These are phyloP conservation scores for Eulacestoma nigropectus DNA, from an alignment of 2,113 vertebrate genomes.

Conservation along the genomic window DNA sequence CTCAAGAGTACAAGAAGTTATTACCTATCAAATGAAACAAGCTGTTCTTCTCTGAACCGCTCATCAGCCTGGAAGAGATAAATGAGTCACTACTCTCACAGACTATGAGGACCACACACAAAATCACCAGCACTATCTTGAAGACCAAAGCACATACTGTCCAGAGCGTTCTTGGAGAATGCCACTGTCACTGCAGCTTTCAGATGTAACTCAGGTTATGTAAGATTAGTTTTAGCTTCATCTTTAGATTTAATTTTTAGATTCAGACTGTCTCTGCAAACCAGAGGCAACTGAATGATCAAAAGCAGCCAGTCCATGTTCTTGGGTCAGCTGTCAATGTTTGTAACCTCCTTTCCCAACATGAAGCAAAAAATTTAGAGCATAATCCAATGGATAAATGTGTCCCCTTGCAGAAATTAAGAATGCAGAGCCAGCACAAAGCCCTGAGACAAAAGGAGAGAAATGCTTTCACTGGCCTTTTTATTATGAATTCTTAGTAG, in stretches of 20 bases:
- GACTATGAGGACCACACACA: neutral
- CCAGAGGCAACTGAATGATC: neutral
- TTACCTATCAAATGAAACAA: conserved; percentile 95
- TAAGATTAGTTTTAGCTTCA: neutral
- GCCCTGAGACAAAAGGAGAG: neutral
- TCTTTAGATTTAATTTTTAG: neutral
- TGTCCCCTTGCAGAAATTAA: neutral
- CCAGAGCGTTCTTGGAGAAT: neutral
- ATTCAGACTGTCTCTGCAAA: neutral
- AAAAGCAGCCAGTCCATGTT: neutral
- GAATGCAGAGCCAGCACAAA: neutral
- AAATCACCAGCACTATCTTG: neutral
- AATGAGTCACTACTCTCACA: neutral
- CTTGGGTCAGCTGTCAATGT: neutral
- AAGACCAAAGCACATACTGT: neutral
- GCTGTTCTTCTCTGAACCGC: conserved; percentile 83
- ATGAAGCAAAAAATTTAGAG: neutral
- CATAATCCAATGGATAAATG: neutral
- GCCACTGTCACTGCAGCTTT: neutral
- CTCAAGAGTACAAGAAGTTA: neutral
- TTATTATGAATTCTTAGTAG: neutral
- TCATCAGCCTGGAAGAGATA: conserved; percentile 80
- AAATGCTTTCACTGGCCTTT: neutral
- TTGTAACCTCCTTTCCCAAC: neutral
- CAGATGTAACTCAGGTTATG: neutral